phyloP scores from a whole-genome alignment of 2,113 vertebrate species.

The Chrysochloris asiatica region DNA sequence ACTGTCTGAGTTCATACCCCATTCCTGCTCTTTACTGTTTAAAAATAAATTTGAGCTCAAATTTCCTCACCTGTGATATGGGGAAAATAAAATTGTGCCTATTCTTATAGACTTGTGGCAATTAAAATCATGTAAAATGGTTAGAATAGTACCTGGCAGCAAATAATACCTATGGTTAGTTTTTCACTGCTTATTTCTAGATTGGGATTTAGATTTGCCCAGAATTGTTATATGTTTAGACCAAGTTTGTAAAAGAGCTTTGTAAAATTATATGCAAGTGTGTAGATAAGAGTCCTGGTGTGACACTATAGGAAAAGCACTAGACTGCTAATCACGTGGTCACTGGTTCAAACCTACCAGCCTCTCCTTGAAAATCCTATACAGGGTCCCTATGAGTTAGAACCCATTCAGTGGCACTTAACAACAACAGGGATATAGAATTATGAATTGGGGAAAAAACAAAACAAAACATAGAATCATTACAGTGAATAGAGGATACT shows the following conservation, averaged over 20 bases:
- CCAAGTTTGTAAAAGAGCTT: conserved; percentile 1
- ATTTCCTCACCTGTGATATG: conserved; percentile 22
- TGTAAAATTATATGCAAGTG: conserved; percentile 4
- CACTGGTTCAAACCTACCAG: too few relatives aligned
- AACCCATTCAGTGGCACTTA: too few relatives aligned
- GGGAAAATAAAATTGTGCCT: background rate
- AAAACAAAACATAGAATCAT: too few relatives aligned
- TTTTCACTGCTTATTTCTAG: background rate
- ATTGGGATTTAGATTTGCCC: background rate
- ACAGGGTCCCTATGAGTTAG: too few relatives aligned
- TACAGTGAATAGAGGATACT: background rate
- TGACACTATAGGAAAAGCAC: too few relatives aligned
- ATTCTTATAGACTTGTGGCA: background rate
- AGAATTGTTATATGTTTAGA: conserved; percentile 14
- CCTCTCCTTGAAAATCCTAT: too few relatives aligned
- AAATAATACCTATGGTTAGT: background rate
- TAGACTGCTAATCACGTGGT: too few relatives aligned
- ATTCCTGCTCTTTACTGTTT: background rate
- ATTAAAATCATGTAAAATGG: conserved; percentile 2
- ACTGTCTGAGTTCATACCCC: background rate
- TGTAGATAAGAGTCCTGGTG: background rate
- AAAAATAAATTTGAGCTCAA: conserved; percentile 38
- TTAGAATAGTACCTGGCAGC: background rate
- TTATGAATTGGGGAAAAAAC: too few relatives aligned
- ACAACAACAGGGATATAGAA: too few relatives aligned